phyloP scores from a whole-genome alignment of 2,888 invertebrate genomes.

The Ennomos fuscantarius region DNA sequence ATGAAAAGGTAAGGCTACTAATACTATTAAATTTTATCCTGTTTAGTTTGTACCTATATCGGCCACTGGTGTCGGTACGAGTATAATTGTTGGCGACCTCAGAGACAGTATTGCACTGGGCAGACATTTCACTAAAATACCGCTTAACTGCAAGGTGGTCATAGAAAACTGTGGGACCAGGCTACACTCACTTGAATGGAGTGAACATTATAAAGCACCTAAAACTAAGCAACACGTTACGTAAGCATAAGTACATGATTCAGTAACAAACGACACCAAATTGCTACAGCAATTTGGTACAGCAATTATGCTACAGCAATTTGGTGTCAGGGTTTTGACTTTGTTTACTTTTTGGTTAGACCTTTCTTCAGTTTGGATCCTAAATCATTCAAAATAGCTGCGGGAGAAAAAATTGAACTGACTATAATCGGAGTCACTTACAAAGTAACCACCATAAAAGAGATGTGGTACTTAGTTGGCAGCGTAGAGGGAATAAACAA shows the following conservation, averaged over 20 bases:
- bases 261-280: constrained; percentile 4
- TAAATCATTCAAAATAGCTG: constrained; percentile 70
- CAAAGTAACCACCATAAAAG: constrained; percentile 72
- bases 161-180: constrained; percentile 85
- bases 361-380: constrained; percentile 79
- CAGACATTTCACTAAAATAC: constrained; percentile 85
- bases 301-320: not conserved
- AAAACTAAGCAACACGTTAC: constrained; percentile 62
- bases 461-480: constrained; percentile 86
- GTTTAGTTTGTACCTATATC: constrained; percentile 68
- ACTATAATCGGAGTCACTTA: constrained; percentile 67
- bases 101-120: constrained; percentile 86
- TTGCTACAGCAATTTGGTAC: not conserved
- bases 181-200: constrained; percentile 82
- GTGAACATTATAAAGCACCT: constrained; percentile 72
- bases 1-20: not conserved
- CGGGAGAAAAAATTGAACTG: constrained; percentile 71
- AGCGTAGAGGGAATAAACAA: constrained; percentile 81
- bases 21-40: not conserved
- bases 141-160: constrained; percentile 66
- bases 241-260: constrained; percentile 50
- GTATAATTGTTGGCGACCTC: constrained; percentile 86
- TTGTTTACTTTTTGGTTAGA: constrained; percentile 49
- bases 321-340: not conserved
- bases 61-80: constrained; percentile 87